Evolutionary conservation across 2,113 vertebrate species (phyloP), one percentile per base, ranked within the genome.

Genomic region (Dendropsophus ebraccatus): DNA sequence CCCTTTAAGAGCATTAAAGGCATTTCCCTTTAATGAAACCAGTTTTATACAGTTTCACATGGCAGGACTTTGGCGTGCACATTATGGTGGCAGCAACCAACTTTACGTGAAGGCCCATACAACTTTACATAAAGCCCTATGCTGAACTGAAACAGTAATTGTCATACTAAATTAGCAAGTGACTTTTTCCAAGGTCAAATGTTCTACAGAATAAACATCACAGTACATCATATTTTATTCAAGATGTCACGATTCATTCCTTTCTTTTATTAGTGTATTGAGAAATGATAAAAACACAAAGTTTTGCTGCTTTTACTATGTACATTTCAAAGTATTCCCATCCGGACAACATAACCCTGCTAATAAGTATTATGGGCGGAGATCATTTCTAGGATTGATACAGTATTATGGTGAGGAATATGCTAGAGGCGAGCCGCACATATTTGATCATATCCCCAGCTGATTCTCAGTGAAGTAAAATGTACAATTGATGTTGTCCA

Each of bases 401-500:
- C 41, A 80, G 30, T 65, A 60, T 28, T 50, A 21, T 78, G 28
- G 47, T 23, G 21, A 35, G 19, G 30, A 17, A 37, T 25, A 41
- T 45, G 77, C 56, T 45, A 28, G 8, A n/a, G 54, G 77, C 54
- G 9, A 11, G 23, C 77, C 45, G 25, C 54, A 17, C 41, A 41
- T 60, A 25, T 25, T 81, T 82, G 35, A 50, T 52, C 16, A 82
- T 23, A 32, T 4, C 16, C 37, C 45, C 30, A 41, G 37, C 79
- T 45, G 37, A 67, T 54, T 52, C 50, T 73, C 72, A 10, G 25
- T 67, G 62, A 70, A 84, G 41, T 84, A 72, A 76, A 60, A 28
- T 76, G 83, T 65, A 35, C 83, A 84, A 76, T 65, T 62, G 54
- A 76, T 65, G 54, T 56, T 73, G 49, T 58, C 56, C 28, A 32